These are phyloP conservation scores for Rutilus rutilus DNA, from an alignment of 2,113 vertebrate genomes.

Conservation along the genomic window DNA sequence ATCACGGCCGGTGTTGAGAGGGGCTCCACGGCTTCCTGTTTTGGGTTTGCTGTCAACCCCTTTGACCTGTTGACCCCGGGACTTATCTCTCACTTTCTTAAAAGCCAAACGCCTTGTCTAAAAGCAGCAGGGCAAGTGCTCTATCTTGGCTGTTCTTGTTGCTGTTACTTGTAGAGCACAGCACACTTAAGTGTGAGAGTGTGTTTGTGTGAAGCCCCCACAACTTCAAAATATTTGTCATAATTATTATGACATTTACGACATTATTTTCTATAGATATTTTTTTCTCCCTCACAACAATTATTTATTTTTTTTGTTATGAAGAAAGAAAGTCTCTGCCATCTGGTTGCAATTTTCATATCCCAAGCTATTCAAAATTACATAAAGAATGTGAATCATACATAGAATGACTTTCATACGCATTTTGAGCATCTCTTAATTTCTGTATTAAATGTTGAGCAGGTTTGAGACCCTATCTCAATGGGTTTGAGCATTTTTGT, in stretches of 20 bases:
- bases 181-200: slow-evolving; percentile 21
- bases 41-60: slow-evolving; percentile 55
- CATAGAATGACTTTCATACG: background rate
- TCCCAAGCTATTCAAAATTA: background rate
- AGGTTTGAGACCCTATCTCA: slow-evolving; percentile 20
- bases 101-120: slow-evolving; percentile 51
- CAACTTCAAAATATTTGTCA: background rate
- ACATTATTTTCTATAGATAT: too few species aligned
- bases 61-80: slow-evolving; percentile 51
- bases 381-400: background rate
- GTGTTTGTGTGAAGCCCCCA: background rate
- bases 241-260: background rate
- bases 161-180: slow-evolving; percentile 36
- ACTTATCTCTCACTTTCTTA: slow-evolving; percentile 59
- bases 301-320: background rate
- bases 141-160: background rate
- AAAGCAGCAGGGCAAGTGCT: slow-evolving; percentile 29
- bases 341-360: background rate
- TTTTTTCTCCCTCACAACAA: too few species aligned
- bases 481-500: background rate
- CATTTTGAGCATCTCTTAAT: background rate
- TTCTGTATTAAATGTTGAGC: background rate
- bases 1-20: slow-evolving; percentile 53
- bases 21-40: slow-evolving; percentile 29
- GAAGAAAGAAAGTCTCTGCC: background rate